These are phyloP conservation scores for Eupithecia insigniata DNA, from an alignment of 2,888 invertebrate genomes.

Conservation along the genomic window DNA sequence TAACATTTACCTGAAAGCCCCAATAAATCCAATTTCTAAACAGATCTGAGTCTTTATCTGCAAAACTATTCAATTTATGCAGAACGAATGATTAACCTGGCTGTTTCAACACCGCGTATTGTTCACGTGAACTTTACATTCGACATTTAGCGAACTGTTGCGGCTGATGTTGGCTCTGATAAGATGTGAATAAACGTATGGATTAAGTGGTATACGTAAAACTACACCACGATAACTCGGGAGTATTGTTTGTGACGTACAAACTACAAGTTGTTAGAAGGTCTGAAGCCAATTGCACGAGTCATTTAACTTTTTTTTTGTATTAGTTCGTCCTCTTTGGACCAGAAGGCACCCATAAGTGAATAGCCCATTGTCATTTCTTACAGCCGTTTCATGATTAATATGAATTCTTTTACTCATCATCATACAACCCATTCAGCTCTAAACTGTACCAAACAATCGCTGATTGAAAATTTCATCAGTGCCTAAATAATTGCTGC, in stretches of 20 bases:
- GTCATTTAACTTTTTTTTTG: no score
- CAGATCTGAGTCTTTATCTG: constrained; percentile 30
- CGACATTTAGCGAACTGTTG: constrained; percentile 78
- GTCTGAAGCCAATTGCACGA: not conserved
- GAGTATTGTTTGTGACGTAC: not conserved
- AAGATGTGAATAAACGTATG: constrained; percentile 44
- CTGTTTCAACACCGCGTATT: constrained; percentile 68
- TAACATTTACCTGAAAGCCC: constrained; percentile 15
- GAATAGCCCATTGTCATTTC: not conserved
- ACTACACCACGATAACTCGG: constrained; percentile 16
- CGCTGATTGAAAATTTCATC: constrained; percentile 29
- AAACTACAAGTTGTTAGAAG: not conserved
- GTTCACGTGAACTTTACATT: constrained; percentile 76
- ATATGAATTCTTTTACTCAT: constrained; percentile 21
- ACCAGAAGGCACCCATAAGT: not conserved
- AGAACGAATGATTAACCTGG: constrained; percentile 46
- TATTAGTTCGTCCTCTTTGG: not conserved
- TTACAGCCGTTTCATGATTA: constrained; percentile 4
- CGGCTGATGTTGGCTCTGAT: constrained; percentile 67
- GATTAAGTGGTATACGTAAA: constrained; percentile 36
- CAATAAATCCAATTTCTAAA: constrained; percentile 29
- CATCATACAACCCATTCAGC: constrained; percentile 21
- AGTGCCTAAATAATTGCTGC: constrained; percentile 31
- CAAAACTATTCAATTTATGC: constrained; percentile 38
- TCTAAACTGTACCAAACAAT: constrained; percentile 22